Base-by-base conservation (phyloP, 2,888 invertebrate genomes). In the Cistogaster globosa region DNA sequence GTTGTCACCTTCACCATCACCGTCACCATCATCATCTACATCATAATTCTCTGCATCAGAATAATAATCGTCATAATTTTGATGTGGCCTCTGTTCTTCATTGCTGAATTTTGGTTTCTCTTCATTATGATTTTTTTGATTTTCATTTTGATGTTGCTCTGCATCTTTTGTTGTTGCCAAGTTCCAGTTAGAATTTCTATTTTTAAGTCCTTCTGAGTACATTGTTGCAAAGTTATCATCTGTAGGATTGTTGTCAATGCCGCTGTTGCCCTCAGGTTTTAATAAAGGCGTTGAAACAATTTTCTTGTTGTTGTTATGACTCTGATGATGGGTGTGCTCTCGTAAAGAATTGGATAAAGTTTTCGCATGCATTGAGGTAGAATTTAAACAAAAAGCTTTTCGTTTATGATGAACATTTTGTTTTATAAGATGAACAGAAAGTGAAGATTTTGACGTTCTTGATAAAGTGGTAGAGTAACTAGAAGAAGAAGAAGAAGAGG, bases 31-130 rank as follows among this genome's bases (percentile, higher is more conserved):
- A 16, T 75, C 76, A 53, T 77, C 72, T 74, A 58, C 32, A 42
- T 69, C 69, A 62, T 45, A 62, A 60, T 72, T 55, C 45, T 78
- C 80, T 2, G 58, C 67, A 65, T 80, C 80, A 6, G 67, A 51
- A 71, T 83, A 78, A 71, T 88, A 83, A 69, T 87, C 69, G 32
- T 81, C 82, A 55, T 87, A 80, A 53, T 69, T 76, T 48, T 71
- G 71, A 1, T 20, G 38, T 22, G 38, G 26, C 14, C 32, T 48
- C 26, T 58, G 74, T 57, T 82, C 74, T 57, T 80, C 62, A n/a
- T 48, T 11, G 26, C 75, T 55, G 22, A 72, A 83, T 57, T 83
- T 83, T 53, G 60, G 82, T 77, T 84, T 82, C 42, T 72, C 57
- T 16, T 18, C 38, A 7, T 72, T 76, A 18, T 83, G 32, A 18